These are phyloP conservation scores for Pampus argenteus DNA, from an alignment of 2,797 vertebrate genomes.

Conservation along the genomic window DNA sequence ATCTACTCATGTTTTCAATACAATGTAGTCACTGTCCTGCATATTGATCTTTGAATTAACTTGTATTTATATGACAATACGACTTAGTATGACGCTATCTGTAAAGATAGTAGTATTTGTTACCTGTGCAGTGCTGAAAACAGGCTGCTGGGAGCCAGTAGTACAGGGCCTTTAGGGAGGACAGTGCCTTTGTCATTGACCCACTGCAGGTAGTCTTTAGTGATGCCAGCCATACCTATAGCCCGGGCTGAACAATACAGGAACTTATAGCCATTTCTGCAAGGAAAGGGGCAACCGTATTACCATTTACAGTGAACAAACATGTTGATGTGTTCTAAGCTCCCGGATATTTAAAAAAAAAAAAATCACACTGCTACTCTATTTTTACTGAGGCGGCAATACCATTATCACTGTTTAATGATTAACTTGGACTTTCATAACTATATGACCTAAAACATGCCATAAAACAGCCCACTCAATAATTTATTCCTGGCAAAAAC, in stretches of 20 bases:
- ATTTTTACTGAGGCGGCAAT: no score
- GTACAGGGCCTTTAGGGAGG: slow-evolving; percentile 93
- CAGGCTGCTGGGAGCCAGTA: slow-evolving; percentile 96
- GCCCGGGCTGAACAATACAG: slow-evolving; percentile 96
- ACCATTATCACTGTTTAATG: not conserved
- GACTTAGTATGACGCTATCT: not conserved
- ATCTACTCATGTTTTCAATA: not conserved
- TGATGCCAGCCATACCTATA: slow-evolving; percentile 94
- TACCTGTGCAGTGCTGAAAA: slow-evolving; percentile 97
- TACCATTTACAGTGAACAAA: not conserved
- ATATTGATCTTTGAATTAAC: not conserved
- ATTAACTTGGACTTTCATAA: no score
- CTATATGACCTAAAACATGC: no score
- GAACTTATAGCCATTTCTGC: slow-evolving; percentile 97
- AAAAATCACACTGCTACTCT: not conserved
- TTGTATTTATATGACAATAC: no score
- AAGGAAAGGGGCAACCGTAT: slow-evolving; percentile 6
- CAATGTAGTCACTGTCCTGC: not conserved
- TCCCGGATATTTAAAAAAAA: not conserved
- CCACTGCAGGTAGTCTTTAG: slow-evolving; percentile 93
- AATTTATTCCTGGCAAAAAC: not conserved
- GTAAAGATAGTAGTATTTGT: not conserved
- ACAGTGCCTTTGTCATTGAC: slow-evolving; percentile 91
- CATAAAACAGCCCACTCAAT: not conserved
- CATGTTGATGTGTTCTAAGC: not conserved